Percentiles rank a stretch among this genome's conserved stretches.
These are phyloP conservation scores for Machimus rusticus DNA, from an alignment of 2,888 invertebrate genomes.

Conservation along the genomic window DNA sequence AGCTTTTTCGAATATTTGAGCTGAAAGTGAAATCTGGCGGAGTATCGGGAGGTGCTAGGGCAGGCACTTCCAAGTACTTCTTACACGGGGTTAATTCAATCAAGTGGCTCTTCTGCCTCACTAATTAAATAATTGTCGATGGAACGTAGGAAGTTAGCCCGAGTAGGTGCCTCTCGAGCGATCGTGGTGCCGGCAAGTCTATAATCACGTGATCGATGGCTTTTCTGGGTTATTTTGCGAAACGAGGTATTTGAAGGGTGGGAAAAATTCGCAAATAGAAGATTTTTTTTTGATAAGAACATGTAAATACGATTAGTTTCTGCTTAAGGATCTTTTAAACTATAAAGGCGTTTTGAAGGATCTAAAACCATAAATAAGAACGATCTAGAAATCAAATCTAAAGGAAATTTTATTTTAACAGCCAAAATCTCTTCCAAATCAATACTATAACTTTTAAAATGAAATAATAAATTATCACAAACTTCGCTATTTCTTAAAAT, in stretches of 20 bases:
- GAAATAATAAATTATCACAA: no score
- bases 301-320: no score
- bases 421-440: no score
- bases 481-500: no score
- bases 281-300: no score
- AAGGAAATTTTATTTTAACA: no score
- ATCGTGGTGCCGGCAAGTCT: neutral
- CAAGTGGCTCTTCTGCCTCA: neutral
- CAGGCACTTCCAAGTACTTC: neutral
- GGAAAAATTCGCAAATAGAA: neutral
- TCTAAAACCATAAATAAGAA: no score
- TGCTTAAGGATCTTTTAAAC: no score
- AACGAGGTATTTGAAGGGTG: neutral
- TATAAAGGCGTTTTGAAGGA: no score
- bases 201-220: neutral
- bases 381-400: no score
- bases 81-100: constrained; percentile 11
- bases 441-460: no score
- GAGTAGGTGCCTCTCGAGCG: neutral
- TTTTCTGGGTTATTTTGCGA: neutral
- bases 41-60: neutral
- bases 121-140: neutral
- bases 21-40: neutral
- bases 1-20: neutral
- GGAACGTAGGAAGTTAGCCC: neutral